Evolutionary conservation across 37 sponge, comb jelly and placozoan genomes (phyloP).

Genomic region (Beroe ovata): DNA sequence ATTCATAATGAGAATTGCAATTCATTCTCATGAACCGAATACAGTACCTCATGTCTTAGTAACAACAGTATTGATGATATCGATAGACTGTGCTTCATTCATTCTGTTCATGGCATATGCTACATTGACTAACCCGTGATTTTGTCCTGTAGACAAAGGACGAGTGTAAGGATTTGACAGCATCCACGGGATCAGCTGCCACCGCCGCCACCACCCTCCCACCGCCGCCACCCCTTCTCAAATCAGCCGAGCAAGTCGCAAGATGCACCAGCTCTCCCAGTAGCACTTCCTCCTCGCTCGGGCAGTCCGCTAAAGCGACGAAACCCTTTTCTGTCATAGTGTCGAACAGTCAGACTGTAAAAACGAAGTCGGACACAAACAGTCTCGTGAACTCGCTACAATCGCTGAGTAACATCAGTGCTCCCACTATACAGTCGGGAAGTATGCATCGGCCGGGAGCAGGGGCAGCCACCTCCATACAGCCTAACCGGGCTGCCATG

Average conservation of each 20-base stretch:
- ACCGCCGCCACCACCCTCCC: conserved; percentile 41
- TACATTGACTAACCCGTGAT: too few relatives aligned
- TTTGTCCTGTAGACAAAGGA: conserved; percentile 64
- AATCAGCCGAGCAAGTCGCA: conserved; percentile 38
- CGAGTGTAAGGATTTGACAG: not conserved
- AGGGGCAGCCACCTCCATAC: not conserved
- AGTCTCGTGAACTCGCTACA: conserved; percentile 50
- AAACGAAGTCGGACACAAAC: conserved; percentile 15
- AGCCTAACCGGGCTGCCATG: conserved; percentile 67
- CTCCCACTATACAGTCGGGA: conserved; percentile 10
- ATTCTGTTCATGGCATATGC: too few relatives aligned
- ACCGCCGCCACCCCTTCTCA: conserved; percentile 60
- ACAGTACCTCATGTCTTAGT: too few relatives aligned
- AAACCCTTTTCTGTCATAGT: conserved; percentile 67
- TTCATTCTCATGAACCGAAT: too few relatives aligned
- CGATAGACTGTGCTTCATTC: too few relatives aligned
- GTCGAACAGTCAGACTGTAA: conserved; percentile 49
- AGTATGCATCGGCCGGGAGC: conserved; percentile 23
- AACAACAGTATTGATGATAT: too few relatives aligned
- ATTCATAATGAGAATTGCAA: too few relatives aligned
- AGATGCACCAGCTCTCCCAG: conserved; percentile 50
- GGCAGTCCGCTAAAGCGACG: not conserved
- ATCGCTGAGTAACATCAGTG: conserved; percentile 32
- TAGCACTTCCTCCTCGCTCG: not conserved
- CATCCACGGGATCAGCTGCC: not conserved